Percentiles rank a stretch among this genome's conserved stretches.
Evolutionary conservation across 2,888 invertebrate species (phyloP).

Genomic region (Tromatobia lineatoria): DNA sequence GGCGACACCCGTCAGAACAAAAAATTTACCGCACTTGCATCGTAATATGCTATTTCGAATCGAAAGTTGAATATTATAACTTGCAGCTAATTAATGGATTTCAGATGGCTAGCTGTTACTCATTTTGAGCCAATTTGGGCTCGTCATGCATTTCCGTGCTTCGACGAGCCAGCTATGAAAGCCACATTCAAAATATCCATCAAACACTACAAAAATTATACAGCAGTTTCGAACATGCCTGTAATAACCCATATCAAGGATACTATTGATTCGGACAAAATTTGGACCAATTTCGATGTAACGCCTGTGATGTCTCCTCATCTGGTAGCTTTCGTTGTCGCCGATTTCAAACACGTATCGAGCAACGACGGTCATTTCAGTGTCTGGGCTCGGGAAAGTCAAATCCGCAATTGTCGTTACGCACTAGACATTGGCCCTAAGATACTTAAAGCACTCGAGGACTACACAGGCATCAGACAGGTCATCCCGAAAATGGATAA

Average conservation of each 20-base stretch:
- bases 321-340: conserved; percentile 88
- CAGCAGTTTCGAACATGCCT: conserved; percentile 82
- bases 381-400: conserved; percentile 91
- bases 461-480: conserved; percentile 86
- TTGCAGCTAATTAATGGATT: not conserved
- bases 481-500: conserved; percentile 95
- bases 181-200: conserved; percentile 89
- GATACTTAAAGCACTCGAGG: conserved; percentile 90
- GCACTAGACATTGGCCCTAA: conserved; percentile 91
- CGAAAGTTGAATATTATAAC: no score
- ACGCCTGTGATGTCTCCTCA: conserved; percentile 86
- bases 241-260: accelerated
- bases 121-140: conserved; percentile 90
- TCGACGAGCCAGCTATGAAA: conserved; percentile 90
- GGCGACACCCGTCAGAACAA: no score
- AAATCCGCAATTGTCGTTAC: conserved; percentile 90
- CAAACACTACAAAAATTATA: conserved; percentile 86
- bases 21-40: no score
- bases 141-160: conserved; percentile 91
- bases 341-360: conserved; percentile 83
- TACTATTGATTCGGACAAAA: not conserved
- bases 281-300: conserved; percentile 69
- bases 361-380: conserved; percentile 85
- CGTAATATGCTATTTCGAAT: not conserved
- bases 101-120: conserved; percentile 89